Base-by-base conservation (phyloP, 2,888 invertebrate species). In the Cataglyphis altisquamis region DNA sequence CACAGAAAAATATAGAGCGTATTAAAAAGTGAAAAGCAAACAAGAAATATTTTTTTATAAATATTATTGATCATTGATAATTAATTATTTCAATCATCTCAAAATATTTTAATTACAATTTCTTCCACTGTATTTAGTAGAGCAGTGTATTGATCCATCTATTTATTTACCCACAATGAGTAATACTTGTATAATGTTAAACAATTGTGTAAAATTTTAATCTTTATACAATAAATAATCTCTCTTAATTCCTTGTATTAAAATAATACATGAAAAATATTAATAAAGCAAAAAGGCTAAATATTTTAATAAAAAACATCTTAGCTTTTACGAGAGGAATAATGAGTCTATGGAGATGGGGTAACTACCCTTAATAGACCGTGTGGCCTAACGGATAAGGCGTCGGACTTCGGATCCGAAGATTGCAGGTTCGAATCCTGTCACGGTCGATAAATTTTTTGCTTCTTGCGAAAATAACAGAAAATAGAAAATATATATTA, bases 361-460 rank as follows among this genome's bases (percentile, higher is more conserved):
- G 91, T 90, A 87, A 60, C 89, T 83, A 91, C 93, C 92, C 93
- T 70, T 88, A 91, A 78, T 48, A 55, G 96, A 96, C 96, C 96
- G 96, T 96, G 96, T 96, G 96, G 96, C 96, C 96, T 96, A 96
- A 96, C 96, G 96, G 96, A 96, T 96, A 96, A 96, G 96, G 96
- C 96, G 96, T 96, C 96, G 96, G 96, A 95, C 95, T 95, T 95
- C 95, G 95, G 94, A 95, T 95, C 95, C 95, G 95, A 95, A 95
- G 95, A 95, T 95, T 95, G 95, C 95, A 95, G 95, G 95, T 95
- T 95, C 95, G 95, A 95, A 95, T 95, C 95, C 95, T 95, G 95
- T 95, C 95, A 95, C 95, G 95, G 95, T 95, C 95, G 94, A 91
- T 29, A 39, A 18, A 39, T 52, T 72, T 89, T 90, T 91, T 91